Evolutionary conservation across 2,888 invertebrate genomes (phyloP).

Genomic region (Cloeon dipterum): DNA sequence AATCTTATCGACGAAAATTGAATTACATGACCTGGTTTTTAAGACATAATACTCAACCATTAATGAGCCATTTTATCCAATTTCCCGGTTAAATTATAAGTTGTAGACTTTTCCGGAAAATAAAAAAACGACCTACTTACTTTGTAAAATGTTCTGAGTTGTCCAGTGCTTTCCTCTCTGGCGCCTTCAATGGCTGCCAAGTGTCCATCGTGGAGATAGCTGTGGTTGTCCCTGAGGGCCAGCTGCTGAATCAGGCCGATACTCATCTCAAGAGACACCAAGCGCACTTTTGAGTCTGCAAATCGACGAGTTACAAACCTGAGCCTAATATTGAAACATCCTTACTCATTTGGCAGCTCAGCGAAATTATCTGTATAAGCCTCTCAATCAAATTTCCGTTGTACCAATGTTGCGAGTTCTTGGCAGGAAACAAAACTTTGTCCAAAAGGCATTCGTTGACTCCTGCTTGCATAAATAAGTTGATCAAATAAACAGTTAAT

Average conservation of each 20-base stretch:
- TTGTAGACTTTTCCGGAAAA: too few species aligned
- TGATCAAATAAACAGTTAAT: too few species aligned
- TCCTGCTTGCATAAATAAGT: too few species aligned
- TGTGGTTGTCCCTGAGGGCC: constrained; percentile 28
- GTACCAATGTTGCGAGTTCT: constrained; percentile 38
- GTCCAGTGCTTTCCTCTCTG: constrained; percentile 56
- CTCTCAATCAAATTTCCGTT: constrained; percentile 63
- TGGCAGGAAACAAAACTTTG: constrained; percentile 44
- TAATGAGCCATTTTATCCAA: too few species aligned
- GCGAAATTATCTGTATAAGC: constrained; percentile 56
- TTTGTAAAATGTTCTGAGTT: constrained; percentile 81
- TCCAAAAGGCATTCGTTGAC: constrained; percentile 62
- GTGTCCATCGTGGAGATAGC: constrained; percentile 40
- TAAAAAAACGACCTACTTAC: too few species aligned
- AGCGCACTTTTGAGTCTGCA: constrained; percentile 60
- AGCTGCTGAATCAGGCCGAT: constrained; percentile 55
- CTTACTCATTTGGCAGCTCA: constrained; percentile 71
- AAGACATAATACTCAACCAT: too few species aligned
- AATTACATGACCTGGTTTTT: too few species aligned
- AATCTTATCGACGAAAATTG: too few species aligned
- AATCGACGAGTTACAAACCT: constrained; percentile 2
- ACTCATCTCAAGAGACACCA: constrained; percentile 78
- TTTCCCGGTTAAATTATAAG: too few species aligned
- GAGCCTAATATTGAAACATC: constrained; percentile 7
- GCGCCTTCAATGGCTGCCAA: constrained; percentile 43